Percentiles rank a stretch among this genome's conserved stretches.
Evolutionary conservation across 2,888 invertebrate species (phyloP).

Genomic region (Tanypteryx hageni): DNA sequence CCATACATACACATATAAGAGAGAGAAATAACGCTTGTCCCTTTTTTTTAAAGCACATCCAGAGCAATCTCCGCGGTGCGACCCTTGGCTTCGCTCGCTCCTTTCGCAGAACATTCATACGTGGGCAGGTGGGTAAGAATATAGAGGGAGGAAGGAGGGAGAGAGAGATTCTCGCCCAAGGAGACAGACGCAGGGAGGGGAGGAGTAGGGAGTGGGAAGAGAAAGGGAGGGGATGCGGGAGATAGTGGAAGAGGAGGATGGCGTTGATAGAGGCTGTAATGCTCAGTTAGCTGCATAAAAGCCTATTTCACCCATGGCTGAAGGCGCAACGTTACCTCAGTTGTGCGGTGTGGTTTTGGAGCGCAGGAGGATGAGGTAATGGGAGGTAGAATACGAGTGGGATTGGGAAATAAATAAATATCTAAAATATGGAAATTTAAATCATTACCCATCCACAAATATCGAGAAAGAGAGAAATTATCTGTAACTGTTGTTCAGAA

Average conservation of each 20-base stretch:
- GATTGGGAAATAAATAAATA: too few species aligned
- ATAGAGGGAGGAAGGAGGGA: too few species aligned
- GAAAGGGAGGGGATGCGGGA: neutral
- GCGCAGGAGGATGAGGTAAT: neutral
- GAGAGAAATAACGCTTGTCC: too few species aligned
- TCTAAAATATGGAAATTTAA: neutral
- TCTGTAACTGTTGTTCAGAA: neutral
- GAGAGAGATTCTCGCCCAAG: too few species aligned
- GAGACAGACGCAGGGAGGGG: neutral
- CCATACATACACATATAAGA: too few species aligned
- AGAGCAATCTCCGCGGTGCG: too few species aligned
- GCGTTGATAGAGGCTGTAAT: neutral
- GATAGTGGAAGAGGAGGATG: neutral
- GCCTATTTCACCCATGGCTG: neutral
- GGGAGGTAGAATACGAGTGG: neutral
- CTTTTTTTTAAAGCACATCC: too few species aligned
- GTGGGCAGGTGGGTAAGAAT: too few species aligned
- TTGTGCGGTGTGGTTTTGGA: neutral
- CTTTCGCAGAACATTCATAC: too few species aligned
- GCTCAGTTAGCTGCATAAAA: constrained; percentile 23
- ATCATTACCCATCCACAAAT: neutral
- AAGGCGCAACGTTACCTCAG: neutral
- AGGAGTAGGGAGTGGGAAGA: neutral
- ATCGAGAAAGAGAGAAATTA: neutral
- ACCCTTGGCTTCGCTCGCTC: too few species aligned